phyloP scores from a whole-genome alignment of 1,140 invertebrate genomes.

The Anthonomus grandis region DNA sequence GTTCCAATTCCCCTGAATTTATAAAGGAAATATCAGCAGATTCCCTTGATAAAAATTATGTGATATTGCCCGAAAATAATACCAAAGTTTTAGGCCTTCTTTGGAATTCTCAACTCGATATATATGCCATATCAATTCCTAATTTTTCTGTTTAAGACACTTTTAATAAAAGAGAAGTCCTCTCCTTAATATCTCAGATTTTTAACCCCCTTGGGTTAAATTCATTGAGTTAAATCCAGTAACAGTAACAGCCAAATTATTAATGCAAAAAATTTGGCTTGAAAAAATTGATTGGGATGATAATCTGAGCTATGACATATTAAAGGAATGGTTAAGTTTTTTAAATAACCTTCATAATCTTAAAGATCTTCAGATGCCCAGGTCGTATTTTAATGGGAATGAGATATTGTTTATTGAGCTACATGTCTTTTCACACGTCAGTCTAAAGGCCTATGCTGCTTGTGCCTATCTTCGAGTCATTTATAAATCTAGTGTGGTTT shows the following conservation, averaged over 20 bases:
- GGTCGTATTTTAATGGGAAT: neutral
- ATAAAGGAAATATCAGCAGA: neutral
- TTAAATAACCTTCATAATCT: neutral
- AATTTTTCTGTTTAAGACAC: neutral
- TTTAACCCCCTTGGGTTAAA: slow-evolving; percentile 13
- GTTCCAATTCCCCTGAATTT: slow-evolving; percentile 2
- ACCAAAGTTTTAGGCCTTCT: slow-evolving; percentile 13
- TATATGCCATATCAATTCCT: neutral
- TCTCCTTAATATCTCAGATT: slow-evolving; percentile 7
- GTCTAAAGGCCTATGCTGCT: slow-evolving; percentile 38
- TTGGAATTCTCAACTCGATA: slow-evolving; percentile 4
- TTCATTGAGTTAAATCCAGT: slow-evolving; percentile 43
- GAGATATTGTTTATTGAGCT: slow-evolving; percentile 3
- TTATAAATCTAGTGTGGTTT: slow-evolving; percentile 4
- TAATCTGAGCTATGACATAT: slow-evolving; percentile 16
- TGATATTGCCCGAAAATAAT: neutral
- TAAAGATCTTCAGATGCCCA: slow-evolving; percentile 1
- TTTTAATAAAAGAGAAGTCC: slow-evolving; percentile 4
- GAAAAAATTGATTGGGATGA: slow-evolving; percentile 45
- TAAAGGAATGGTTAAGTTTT: slow-evolving; percentile 5
- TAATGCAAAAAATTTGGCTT: slow-evolving; percentile 48
- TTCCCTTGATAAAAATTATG: neutral
- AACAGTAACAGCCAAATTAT: slow-evolving; percentile 44
- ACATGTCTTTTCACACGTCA: slow-evolving; percentile 43
- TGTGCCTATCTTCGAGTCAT: slow-evolving; percentile 37